These are phyloP conservation scores for Falco berigora DNA, from an alignment of 2,797 vertebrate genomes.

Conservation along the genomic window DNA sequence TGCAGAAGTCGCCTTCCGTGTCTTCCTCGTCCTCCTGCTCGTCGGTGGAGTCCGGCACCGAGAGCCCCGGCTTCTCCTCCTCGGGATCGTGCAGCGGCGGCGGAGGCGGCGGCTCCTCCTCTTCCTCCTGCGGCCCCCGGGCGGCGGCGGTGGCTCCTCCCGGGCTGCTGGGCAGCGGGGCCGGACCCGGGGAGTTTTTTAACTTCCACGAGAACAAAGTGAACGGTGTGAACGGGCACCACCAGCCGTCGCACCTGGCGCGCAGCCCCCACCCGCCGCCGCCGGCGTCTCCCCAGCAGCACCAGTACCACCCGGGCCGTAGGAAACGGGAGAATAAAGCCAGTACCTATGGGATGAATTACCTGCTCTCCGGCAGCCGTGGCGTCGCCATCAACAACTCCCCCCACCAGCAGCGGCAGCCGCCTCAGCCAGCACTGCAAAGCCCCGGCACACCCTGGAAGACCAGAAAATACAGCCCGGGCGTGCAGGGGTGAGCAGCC, in stretches of 20 bases:
- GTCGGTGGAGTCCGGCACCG: conserved; percentile 81
- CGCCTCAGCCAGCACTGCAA: conserved; percentile 1
- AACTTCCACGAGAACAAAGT: conserved; percentile 74
- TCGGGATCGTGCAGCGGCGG: conserved; percentile 63
- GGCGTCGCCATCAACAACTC: conserved; percentile 41
- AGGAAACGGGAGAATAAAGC: conserved; percentile 98
- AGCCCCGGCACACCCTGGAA: conserved; percentile 94
- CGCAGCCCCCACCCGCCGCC: conserved; percentile 69
- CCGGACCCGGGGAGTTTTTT: conserved; percentile 73
- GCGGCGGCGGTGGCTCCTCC: conserved; percentile 49
- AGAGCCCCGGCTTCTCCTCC: conserved; percentile 78
- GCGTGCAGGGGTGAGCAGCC: conserved; percentile 88
- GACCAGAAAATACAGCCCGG: conserved; percentile 85
- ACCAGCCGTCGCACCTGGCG: conserved; percentile 59
- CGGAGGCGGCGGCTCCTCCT: conserved; percentile 52
- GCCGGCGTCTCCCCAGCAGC: conserved; percentile 67
- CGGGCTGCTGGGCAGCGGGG: conserved; percentile 62
- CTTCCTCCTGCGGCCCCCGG: conserved; percentile 58
- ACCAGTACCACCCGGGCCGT: conserved; percentile 86
- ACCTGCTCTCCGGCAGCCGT: conserved; percentile 83
- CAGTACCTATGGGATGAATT: conserved; percentile 96
- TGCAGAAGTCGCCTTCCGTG: conserved; percentile 78
- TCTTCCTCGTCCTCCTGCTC: conserved; percentile 79
- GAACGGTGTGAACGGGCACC: conserved; percentile 70
- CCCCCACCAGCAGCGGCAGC: conserved; percentile 59